Conservation (phyloP, 2,888 invertebrate genomes). For the Petrophora chlorosata region DNA sequence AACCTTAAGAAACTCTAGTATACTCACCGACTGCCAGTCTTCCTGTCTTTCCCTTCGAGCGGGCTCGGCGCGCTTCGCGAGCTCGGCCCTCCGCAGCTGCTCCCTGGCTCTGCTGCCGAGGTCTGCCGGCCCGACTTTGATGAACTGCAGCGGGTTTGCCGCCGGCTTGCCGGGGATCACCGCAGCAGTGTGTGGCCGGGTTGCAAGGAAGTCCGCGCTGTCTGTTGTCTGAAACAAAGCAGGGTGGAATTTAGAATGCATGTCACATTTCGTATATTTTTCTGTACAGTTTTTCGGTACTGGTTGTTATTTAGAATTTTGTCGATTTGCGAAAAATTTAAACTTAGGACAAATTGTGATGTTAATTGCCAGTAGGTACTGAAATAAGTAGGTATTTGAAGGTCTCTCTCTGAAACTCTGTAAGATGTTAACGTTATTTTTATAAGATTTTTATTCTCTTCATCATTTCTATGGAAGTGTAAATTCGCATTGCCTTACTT, state of each 20-base stretch:
- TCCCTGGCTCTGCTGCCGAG: slow-evolving; percentile 93
- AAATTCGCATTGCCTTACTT: too few relatives aligned
- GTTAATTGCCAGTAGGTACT: too few relatives aligned
- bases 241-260: neutral
- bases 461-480: too few relatives aligned
- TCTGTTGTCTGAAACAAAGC: slow-evolving; percentile 69
- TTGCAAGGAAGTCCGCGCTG: slow-evolving; percentile 79
- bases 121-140: slow-evolving; percentile 94
- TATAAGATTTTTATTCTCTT: too few relatives aligned
- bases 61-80: slow-evolving; percentile 92
- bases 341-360: too few relatives aligned
- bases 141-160: slow-evolving; percentile 94
- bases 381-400: too few relatives aligned
- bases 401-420: too few relatives aligned
- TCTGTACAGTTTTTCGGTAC: too few relatives aligned
- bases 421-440: too few relatives aligned
- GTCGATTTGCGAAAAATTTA: too few relatives aligned
- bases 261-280: neutral
- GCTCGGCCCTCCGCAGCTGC: slow-evolving; percentile 92
- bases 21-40: slow-evolving; percentile 95
- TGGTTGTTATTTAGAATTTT: too few relatives aligned
- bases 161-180: slow-evolving; percentile 92
- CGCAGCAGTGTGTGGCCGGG: slow-evolving; percentile 82
- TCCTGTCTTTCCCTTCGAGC: slow-evolving; percentile 92
- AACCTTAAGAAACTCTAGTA: neutral